These are phyloP conservation scores for Xiphophorus hellerii DNA, from an alignment of 2,113 vertebrate genomes.

Conservation along the genomic window DNA sequence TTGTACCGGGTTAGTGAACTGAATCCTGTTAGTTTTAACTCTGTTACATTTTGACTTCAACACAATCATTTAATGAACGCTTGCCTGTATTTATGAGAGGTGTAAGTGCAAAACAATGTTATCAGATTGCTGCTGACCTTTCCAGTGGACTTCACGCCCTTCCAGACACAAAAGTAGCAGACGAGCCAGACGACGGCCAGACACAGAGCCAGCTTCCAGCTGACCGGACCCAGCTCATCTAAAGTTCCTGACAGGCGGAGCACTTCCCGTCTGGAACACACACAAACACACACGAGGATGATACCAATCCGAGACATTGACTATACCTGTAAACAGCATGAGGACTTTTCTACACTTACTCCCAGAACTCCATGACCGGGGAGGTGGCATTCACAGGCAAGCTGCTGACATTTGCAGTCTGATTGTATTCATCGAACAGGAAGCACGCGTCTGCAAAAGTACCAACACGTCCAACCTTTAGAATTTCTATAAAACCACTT, in stretches of 20 bases:
- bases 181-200: slow-evolving; percentile 79
- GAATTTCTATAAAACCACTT: no score
- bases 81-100: neutral
- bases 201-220: slow-evolving; percentile 82
- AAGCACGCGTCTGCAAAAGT: slow-evolving; percentile 81
- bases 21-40: no score
- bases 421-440: slow-evolving; percentile 74
- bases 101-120: neutral
- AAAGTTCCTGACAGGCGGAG: slow-evolving; percentile 84
- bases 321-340: neutral
- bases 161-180: slow-evolving; percentile 88
- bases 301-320: no score
- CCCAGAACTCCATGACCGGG: slow-evolving; percentile 91
- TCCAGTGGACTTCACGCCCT: slow-evolving; percentile 84
- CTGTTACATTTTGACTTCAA: no score
- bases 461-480: neutral
- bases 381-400: slow-evolving; percentile 81
- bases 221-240: slow-evolving; percentile 82
- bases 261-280: slow-evolving; percentile 72
- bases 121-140: slow-evolving; percentile 69
- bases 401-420: slow-evolving; percentile 44
- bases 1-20: no score
- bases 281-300: neutral
- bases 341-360: slow-evolving; percentile 82
- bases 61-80: neutral